Base-by-base conservation (phyloP, 2,113 vertebrate genomes). In the Epinephelus lanceolatus region DNA sequence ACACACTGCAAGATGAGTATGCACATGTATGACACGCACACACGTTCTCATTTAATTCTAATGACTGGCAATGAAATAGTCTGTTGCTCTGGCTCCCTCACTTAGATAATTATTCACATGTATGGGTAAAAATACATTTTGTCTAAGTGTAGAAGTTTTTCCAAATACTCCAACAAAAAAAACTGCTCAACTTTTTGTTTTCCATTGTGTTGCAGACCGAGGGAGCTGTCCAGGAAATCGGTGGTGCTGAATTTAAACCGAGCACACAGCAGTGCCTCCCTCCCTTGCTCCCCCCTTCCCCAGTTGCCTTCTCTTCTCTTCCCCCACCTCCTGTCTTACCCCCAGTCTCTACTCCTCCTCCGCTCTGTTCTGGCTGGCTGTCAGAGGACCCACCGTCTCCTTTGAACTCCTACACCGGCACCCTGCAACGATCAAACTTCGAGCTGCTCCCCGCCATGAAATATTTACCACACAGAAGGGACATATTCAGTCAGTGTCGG, bases 361-460 rank as follows among this genome's bases (percentile, higher is more conserved):
- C 42, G 27, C 88, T 86, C 67, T 78, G 78, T 84, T 93, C 82
- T 92, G 81, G 83, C 86, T 89, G 67, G 52, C 73, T 93, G 89
- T 94, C 91, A 93, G 86, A 90, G 85, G 89, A 85, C 90, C 87
- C 89, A 84, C 60, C 53, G 19, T 88, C 85, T 88, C 90, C 90
- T 94, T 94, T 95, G 94, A 94, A 94, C 92, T 93, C 80, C 84
- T 87, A 88, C 92, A 93, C 89, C 72, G 83, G 90, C 90, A 86
- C 92, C 92, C 92, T 78, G 90, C 86, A 65, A 93, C 37, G 93
- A 94, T 94, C 90, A 94, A 93, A 92, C 91, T 93, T 84, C 0
- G 82, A 86, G 88, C 91, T 81, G 88, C 91, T 93, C 88, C 91
- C 86, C 80, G 37, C 86, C 87, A 94, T 94, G 86, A 94, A 95